These are phyloP conservation scores for Phalera bucephala DNA, from an alignment of 2,888 invertebrate genomes.

Conservation along the genomic window DNA sequence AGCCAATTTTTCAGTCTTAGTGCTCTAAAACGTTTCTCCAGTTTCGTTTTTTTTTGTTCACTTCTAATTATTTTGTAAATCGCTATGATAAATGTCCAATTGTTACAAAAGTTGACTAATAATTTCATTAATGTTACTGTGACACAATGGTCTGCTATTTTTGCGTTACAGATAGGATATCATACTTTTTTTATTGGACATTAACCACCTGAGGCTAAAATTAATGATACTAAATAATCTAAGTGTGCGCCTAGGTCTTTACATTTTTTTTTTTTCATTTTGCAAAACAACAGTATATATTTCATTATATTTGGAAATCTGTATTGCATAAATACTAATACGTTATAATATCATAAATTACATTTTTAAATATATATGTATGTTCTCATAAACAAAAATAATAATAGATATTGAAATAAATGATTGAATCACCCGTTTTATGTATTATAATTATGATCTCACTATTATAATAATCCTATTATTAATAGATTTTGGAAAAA, in stretches of 20 bases:
- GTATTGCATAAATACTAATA: conserved; percentile 36
- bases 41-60: conserved; percentile 35
- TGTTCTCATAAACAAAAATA: conserved; percentile 7
- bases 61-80: conserved; percentile 27
- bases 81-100: conserved; percentile 56
- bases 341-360: conserved; percentile 35
- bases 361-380: conserved; percentile 28
- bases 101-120: conserved; percentile 13
- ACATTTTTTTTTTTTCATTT: conserved; percentile 26
- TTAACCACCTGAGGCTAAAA: conserved; percentile 28
- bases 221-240: conserved; percentile 35
- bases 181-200: conserved; percentile 27
- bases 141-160: too few species aligned
- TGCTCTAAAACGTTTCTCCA: conserved; percentile 68
- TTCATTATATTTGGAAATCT: conserved; percentile 36
- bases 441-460: conserved; percentile 63
- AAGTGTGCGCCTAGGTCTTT: conserved; percentile 44
- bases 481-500: conserved; percentile 33
- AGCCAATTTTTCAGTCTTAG: conserved; percentile 79
- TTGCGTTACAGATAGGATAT: too few species aligned
- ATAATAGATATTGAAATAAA: conserved; percentile 29
- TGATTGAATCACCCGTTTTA: conserved; percentile 73
- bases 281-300: conserved; percentile 32
- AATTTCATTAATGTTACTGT: too few species aligned
- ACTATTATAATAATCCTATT: conserved; percentile 61